Percentiles rank a stretch among this genome's conserved stretches.
Conservation (phyloP, 2,797 vertebrate genomes). For the Paguma larvata region DNA sequence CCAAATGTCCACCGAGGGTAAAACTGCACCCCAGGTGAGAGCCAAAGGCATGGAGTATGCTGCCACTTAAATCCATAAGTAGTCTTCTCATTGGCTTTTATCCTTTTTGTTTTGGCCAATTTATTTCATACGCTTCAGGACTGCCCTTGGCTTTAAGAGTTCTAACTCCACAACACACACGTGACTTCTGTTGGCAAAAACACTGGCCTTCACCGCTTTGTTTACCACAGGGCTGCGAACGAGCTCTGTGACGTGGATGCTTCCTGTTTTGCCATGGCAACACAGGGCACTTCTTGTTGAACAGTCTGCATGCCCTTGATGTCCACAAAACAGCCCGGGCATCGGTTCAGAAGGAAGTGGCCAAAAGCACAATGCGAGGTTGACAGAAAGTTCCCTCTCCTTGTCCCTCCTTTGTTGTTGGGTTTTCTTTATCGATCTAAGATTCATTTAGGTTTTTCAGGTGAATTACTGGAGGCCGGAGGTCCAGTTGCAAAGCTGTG, state of each 20-base stretch:
- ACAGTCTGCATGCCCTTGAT: background rate
- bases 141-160: background rate
- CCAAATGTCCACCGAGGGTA: too few species aligned
- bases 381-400: background rate
- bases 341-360: background rate
- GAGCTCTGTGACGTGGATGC: background rate
- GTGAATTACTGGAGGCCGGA: background rate
- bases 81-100: background rate
- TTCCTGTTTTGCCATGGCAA: background rate
- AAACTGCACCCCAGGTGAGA: accelerated
- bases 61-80: background rate
- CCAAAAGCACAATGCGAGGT: too few species aligned
- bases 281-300: accelerated
- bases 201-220: background rate
- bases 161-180: accelerated
- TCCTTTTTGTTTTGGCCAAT: background rate
- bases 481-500: background rate
- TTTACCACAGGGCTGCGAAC: too few species aligned
- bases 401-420: too few species aligned
- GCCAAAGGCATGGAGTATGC: accelerated
- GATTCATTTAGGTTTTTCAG: background rate
- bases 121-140: background rate
- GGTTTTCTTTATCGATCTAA: background rate
- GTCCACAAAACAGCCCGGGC: background rate
- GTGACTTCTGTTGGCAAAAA: background rate